Evolutionary conservation across 2,113 vertebrate genomes (phyloP).

Genomic region (Serilophus lunatus): DNA sequence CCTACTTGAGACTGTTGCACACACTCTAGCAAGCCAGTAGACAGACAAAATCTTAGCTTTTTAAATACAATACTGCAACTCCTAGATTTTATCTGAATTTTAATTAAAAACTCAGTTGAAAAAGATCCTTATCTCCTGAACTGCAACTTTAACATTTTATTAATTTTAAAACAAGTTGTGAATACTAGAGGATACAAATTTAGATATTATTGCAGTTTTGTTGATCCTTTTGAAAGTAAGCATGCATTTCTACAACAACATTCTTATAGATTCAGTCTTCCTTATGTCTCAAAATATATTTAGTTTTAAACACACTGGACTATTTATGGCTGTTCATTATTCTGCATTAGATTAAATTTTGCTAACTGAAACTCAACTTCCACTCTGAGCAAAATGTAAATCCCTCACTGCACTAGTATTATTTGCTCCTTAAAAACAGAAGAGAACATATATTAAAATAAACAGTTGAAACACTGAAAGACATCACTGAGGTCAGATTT

Average conservation of each 20-base stretch:
- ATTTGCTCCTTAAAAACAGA: neutral
- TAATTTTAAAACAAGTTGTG: neutral
- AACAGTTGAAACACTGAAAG: slow-evolving; percentile 31
- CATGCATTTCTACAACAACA: neutral
- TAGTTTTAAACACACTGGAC: neutral
- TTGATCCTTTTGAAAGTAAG: neutral
- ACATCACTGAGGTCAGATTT: slow-evolving; percentile 49
- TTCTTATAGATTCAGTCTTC: neutral
- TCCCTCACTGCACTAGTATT: neutral
- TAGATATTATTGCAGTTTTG: neutral
- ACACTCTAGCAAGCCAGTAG: neutral
- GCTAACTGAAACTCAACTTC: neutral
- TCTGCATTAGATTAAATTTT: slow-evolving; percentile 18
- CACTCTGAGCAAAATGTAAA: neutral
- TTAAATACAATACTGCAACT: neutral
- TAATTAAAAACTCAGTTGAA: slow-evolving; percentile 34
- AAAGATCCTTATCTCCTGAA: slow-evolving; percentile 14
- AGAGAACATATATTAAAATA: neutral
- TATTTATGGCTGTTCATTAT: slow-evolving; percentile 1
- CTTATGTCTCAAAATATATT: neutral
- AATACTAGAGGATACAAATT: neutral
- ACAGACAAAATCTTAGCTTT: neutral
- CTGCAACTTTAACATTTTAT: slow-evolving; percentile 6
- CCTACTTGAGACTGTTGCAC: neutral
- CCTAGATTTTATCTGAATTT: slow-evolving; percentile 46